These are phyloP conservation scores for Rhorus exstirpatorius DNA, from an alignment of 2,888 invertebrate genomes.

Conservation along the genomic window DNA sequence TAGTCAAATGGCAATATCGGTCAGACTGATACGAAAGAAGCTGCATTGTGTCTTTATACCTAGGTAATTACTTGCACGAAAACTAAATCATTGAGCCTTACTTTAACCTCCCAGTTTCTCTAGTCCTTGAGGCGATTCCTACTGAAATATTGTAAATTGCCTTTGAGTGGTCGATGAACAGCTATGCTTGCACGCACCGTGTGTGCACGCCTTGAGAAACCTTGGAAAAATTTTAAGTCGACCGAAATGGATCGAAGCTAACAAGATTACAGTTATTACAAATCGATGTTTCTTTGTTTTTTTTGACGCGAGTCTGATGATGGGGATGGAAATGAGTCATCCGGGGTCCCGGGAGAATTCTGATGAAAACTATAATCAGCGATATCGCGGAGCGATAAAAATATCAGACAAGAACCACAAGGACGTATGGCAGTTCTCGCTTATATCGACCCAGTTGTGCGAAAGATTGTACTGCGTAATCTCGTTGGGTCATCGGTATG, in stretches of 20 bases:
- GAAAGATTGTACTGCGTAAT: slow-evolving; percentile 69
- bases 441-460: slow-evolving; percentile 67
- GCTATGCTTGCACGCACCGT: no score
- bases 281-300: slow-evolving; percentile 17
- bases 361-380: slow-evolving; percentile 41
- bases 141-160: no score
- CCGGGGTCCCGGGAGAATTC: slow-evolving; percentile 27
- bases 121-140: no score
- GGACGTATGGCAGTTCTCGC: slow-evolving; percentile 22
- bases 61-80: no score
- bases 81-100: no score
- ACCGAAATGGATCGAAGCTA: slow-evolving; percentile 8
- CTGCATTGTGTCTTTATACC: no score
- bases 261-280: slow-evolving; percentile 8
- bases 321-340: not conserved
- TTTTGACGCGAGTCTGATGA: not conserved
- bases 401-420: slow-evolving; percentile 47
- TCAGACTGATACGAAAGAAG: no score
- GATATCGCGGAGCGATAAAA: slow-evolving; percentile 38
- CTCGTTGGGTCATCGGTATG: slow-evolving; percentile 67
- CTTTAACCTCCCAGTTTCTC: no score
- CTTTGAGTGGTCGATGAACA: no score
- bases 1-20: no score
- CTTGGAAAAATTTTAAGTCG: slow-evolving; percentile 14
- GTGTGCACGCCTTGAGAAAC: not conserved